phyloP scores from a whole-genome alignment of 2,113 vertebrate genomes.

The Dendrocopos noguchii region DNA sequence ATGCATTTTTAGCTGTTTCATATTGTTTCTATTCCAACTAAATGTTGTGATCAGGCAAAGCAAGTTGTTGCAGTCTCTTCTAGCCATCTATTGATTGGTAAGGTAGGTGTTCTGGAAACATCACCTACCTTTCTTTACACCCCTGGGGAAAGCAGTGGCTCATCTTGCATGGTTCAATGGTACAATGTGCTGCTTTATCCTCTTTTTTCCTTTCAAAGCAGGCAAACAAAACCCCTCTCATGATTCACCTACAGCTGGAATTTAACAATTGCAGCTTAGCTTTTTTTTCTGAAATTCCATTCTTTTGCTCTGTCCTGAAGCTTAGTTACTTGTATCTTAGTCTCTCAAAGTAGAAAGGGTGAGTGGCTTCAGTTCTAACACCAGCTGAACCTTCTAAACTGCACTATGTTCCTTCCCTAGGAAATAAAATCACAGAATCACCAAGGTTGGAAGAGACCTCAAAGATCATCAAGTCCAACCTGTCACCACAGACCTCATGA shows the following conservation, averaged over 20 bases:
- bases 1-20: background rate
- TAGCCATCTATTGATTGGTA: background rate
- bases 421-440: background rate
- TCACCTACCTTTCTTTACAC: background rate
- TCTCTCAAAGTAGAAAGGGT: background rate
- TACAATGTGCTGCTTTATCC: background rate
- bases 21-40: background rate
- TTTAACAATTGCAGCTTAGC: background rate
- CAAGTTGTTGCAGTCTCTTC: background rate
- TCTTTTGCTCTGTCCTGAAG: background rate
- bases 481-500: too few relatives aligned
- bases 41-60: background rate
- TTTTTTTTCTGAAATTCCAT: background rate
- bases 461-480: too few relatives aligned
- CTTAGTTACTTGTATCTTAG: background rate
- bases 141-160: background rate
- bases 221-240: background rate
- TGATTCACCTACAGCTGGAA: background rate
- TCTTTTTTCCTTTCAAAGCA: background rate
- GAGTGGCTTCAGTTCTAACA: slow-evolving; percentile 24
- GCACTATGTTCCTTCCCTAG: background rate
- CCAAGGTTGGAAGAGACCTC: too few relatives aligned
- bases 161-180: background rate
- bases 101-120: background rate
- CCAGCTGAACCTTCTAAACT: background rate